Conservation (phyloP, 2,888 invertebrate species). For the Thysanoteuthis rhombus region DNA sequence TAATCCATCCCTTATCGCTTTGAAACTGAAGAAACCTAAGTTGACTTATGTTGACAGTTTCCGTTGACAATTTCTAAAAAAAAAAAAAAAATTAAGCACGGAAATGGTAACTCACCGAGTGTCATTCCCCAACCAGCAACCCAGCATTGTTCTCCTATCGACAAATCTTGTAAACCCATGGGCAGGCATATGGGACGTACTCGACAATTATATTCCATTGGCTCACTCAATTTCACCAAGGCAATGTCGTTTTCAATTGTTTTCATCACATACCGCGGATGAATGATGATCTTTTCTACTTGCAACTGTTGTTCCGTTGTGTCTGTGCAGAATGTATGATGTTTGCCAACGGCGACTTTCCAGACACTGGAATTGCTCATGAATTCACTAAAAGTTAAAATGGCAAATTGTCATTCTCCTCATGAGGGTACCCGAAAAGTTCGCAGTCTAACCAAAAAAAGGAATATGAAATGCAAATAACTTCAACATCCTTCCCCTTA, state of each 20-base stretch:
- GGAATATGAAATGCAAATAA: too few relatives aligned
- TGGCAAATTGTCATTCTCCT: not conserved
- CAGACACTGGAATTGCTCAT: conserved; percentile 43
- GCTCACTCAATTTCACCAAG: conserved; percentile 81
- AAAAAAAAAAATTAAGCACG: too few relatives aligned
- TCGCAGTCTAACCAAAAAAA: too few relatives aligned
- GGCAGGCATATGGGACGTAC: conserved; percentile 91
- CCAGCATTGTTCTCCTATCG: conserved; percentile 74
- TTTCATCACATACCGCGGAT: conserved; percentile 84
- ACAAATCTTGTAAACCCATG: conserved; percentile 70
- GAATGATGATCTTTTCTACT: conserved; percentile 70
- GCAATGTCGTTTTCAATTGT: conserved; percentile 92
- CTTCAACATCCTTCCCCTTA: too few relatives aligned
- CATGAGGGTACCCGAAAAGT: too few relatives aligned
- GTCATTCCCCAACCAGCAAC: conserved; percentile 87
- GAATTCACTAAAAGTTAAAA: conserved; percentile 26
- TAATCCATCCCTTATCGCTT: too few relatives aligned
- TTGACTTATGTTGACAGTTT: too few relatives aligned
- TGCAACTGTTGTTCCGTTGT: conserved; percentile 41
- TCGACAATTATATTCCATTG: conserved; percentile 85
- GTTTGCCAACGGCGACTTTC: conserved; percentile 47
- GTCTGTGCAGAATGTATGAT: conserved; percentile 40
- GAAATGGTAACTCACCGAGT: conserved; percentile 39
- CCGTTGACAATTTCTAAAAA: too few relatives aligned
- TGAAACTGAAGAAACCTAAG: too few relatives aligned